Evolutionary conservation across 2,888 invertebrate genomes (phyloP).

Genomic region (Neuroscelio doddi): DNA sequence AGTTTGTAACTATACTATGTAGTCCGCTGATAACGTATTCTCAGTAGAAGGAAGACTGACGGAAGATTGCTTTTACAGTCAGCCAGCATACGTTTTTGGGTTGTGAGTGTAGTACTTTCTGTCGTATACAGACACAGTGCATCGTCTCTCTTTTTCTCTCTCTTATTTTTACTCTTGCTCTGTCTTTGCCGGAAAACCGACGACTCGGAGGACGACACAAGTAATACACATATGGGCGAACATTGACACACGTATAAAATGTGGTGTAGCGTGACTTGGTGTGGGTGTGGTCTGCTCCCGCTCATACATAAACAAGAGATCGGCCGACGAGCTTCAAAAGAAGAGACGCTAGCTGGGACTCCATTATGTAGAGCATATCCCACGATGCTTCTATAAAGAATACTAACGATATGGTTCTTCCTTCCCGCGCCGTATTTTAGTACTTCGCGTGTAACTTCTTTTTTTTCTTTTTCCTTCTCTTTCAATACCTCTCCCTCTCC

Average conservation of each 20-base stretch:
- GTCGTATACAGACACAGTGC: constrained; percentile 9
- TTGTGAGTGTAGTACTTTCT: constrained; percentile 54
- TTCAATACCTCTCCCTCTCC: constrained; percentile 18
- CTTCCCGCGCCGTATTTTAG: constrained; percentile 46
- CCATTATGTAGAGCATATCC: constrained; percentile 72
- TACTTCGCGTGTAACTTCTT: constrained; percentile 20
- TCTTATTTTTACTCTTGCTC: constrained; percentile 28
- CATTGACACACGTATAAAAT: constrained; percentile 48
- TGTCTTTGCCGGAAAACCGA: constrained; percentile 54
- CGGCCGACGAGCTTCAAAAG: constrained; percentile 70
- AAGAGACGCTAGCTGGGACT: constrained; percentile 68
- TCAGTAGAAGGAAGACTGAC: constrained; percentile 61
- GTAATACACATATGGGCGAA: constrained; percentile 42
- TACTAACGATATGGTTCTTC: constrained; percentile 71
- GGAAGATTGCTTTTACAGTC: constrained; percentile 67
- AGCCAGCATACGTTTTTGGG: constrained; percentile 50
- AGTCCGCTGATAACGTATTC: constrained; percentile 64
- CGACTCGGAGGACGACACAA: constrained; percentile 38
- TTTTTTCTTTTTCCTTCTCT: constrained; percentile 20
- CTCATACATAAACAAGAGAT: constrained; percentile 73
- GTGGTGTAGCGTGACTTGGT: constrained; percentile 39
- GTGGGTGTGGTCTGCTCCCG: constrained; percentile 66
- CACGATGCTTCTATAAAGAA: constrained; percentile 70
- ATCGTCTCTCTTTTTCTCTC: constrained; percentile 26
- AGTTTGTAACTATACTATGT: constrained; percentile 36